Conservation (phyloP, 2,113 vertebrate species). For the Neomonachus schauinslandi region DNA sequence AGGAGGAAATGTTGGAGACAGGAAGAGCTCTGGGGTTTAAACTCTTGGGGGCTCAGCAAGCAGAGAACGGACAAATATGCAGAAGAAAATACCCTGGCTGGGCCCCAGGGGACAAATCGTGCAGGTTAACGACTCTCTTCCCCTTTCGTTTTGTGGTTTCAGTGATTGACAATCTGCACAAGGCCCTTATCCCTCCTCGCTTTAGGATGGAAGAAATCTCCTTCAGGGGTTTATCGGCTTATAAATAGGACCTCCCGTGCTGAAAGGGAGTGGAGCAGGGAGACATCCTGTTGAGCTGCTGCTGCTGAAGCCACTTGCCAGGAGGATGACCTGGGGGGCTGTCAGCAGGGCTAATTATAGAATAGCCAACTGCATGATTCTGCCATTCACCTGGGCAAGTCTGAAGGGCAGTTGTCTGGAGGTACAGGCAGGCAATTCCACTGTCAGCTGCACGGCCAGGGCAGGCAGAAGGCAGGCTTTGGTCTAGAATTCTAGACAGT, state of each 20-base stretch:
- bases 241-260: not conserved
- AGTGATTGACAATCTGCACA: slow-evolving; percentile 18
- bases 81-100: not conserved
- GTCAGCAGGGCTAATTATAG: not conserved
- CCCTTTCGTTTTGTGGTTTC: slow-evolving; percentile 17
- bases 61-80: not conserved
- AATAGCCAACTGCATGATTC: not conserved
- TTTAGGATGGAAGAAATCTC: not conserved
- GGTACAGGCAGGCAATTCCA: not conserved
- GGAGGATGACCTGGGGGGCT: not conserved
- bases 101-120: not conserved
- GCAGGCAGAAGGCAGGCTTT: not conserved
- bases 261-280: not conserved
- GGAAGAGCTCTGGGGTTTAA: not conserved
- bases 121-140: not conserved
- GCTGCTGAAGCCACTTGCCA: not conserved
- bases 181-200: not conserved
- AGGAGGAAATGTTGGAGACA: not conserved
- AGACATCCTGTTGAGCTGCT: not conserved
- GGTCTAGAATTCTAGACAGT: not conserved
- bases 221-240: not conserved
- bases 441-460: not conserved
- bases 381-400: not conserved
- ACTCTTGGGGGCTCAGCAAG: not conserved
- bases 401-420: not conserved